Evolutionary conservation across 2,888 invertebrate species (phyloP).

Genomic region (Drosophila conformis): DNA sequence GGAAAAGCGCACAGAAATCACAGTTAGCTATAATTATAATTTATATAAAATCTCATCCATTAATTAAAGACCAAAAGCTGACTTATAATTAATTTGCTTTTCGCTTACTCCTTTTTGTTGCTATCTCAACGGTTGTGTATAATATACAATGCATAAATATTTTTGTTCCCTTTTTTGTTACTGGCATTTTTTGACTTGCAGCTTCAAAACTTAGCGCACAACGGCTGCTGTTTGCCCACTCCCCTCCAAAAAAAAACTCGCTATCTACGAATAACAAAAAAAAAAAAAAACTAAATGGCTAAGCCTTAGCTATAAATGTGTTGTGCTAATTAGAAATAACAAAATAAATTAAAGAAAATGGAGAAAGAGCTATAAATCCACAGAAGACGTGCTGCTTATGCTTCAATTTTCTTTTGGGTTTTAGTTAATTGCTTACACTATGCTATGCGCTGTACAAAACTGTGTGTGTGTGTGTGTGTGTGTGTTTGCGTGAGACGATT

Average conservation of each 20-base stretch:
- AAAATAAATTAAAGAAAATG: conserved; percentile 32
- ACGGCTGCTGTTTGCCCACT: conserved; percentile 66
- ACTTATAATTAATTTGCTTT: conserved; percentile 65
- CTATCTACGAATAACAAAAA: conserved; percentile 26
- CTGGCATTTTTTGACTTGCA: conserved; percentile 68
- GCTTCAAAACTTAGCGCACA: conserved; percentile 68
- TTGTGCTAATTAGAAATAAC: conserved; percentile 68
- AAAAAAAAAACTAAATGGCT: conserved; percentile 41
- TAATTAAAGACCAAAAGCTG: conserved; percentile 62
- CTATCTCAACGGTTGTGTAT: conserved; percentile 46
- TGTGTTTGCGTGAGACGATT: conserved; percentile 13
- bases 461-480: conserved; percentile 1
- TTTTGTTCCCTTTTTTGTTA: conserved; percentile 42
- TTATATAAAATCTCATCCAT: conserved; percentile 52
- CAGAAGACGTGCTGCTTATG: conserved; percentile 66
- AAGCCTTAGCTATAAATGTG: conserved; percentile 63
- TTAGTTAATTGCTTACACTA: conserved; percentile 54
- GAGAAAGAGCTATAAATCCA: conserved; percentile 40
- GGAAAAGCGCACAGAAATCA: conserved; percentile 43
- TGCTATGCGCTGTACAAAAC: conserved; percentile 20
- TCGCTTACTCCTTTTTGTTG: conserved; percentile 52
- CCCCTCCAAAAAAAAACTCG: conserved; percentile 23
- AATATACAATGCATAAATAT: conserved; percentile 40
- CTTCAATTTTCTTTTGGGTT: conserved; percentile 71
- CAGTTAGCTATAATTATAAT: conserved; percentile 57